Evolutionary conservation across 2,113 vertebrate genomes (phyloP).

Genomic region (Oryzias curvinotus): DNA sequence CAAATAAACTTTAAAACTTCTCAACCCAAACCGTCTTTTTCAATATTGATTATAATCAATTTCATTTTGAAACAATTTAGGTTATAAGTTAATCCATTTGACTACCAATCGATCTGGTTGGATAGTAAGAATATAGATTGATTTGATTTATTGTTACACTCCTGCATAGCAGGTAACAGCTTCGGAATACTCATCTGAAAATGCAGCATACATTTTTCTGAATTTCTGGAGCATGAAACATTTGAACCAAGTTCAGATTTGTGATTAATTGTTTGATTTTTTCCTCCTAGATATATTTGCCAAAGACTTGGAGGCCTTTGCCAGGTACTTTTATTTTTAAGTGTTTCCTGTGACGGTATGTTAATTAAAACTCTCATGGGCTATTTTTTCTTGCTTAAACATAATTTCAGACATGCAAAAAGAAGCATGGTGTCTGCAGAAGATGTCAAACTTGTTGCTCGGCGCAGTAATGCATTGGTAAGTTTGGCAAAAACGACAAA

Average conservation of each 20-base stretch:
- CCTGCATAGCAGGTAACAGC: no score
- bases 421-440: slow-evolving; percentile 85
- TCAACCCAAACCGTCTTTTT: no score
- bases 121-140: no score
- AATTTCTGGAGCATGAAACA: no score
- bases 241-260: background rate
- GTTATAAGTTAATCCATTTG: no score
- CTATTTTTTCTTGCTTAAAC: background rate
- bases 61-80: no score
- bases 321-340: slow-evolving; percentile 77
- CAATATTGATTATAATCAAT: no score
- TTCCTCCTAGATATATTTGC: slow-evolving; percentile 88
- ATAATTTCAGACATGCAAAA: slow-evolving; percentile 85
- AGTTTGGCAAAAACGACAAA: slow-evolving; percentile 45
- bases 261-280: background rate
- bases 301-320: slow-evolving; percentile 92
- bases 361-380: background rate
- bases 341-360: background rate
- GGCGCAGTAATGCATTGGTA: slow-evolving; percentile 89
- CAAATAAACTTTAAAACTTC: no score
- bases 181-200: no score
- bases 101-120: no score
- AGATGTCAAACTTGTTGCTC: slow-evolving; percentile 89
- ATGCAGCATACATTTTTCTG: no score
- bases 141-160: no score